Evolutionary conservation across 1,140 invertebrate genomes (phyloP), one percentile per base, ranked within the genome.

Genomic region (Tetramorium simillimum): DNA sequence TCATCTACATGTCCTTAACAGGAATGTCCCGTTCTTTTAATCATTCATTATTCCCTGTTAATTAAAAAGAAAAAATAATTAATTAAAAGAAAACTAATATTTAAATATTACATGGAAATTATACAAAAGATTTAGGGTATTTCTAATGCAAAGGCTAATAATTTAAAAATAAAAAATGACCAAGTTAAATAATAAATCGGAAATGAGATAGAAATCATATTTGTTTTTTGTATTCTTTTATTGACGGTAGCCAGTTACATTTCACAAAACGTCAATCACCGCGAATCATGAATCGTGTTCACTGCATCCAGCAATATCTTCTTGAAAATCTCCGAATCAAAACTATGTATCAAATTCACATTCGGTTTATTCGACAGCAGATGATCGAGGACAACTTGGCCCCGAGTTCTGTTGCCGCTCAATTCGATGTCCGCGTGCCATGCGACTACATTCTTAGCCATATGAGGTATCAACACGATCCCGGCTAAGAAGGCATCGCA

Each of bases 331-430:
- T 95, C 94, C 3, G 92, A 91, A 86, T 96, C 94, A 5, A 96
- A 93, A 62, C 95, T 89, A 86, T 96, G 94, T 63, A 97, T 95
- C 24, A 97, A 89, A 24, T 92, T 92, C 3, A 96, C 95, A 93
- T 97, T 97, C 9, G 95, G 94, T 53, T 95, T 92, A 7, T 94
- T 93, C 9, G 93, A 92, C 56, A 94, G 92, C 16, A 95, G 88
- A 92, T 96, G 96, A 94, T 97, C 96, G 43, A 97, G 92, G 0
- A 96, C 95, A 86, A 97, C 95, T 92, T 96, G 96, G 3, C 96
- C 97, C 89, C 97, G 94, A 0, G 96, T 97, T 86, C 94, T 94
- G 14, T 87, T 89, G 21, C 96, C 96, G 70, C 91, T 87, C 10
- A 97, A 92, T 89, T 97, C 96, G 3, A 97, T 96, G 33, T 95